Base-by-base conservation (phyloP, 2,888 invertebrate genomes). In the Dolichopus griseipennis region DNA sequence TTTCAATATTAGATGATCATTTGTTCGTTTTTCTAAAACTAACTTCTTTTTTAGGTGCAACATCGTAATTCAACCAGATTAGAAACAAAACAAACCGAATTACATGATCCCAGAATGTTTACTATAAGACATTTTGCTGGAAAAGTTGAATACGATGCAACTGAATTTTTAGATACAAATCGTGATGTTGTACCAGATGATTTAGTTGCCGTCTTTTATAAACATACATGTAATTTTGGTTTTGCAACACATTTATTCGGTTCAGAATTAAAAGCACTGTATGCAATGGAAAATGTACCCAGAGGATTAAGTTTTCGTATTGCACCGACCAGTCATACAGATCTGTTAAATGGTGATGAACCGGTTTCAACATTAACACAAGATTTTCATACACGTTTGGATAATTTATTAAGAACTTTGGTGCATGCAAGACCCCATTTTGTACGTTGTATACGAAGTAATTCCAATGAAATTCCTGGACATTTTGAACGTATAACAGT, bases 211-310 rank as follows among this genome's bases (percentile, higher is more conserved):
- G 93, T 95, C 2, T 97, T 97, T 82, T 92, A 95, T 82, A 92
- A 92, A 76, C 91, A 94, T 75, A 89, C 88, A 68, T 97, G 96
- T 82, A 95, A 93, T 79, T 97, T 97, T 81, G 96, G 96, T n/a
- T 97, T 97, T 81, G 96, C 94, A 1, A 94, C 95, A 21, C 95
- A 97, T 79, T 84, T 97, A n/a, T 97, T 97, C 79, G 93, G 95
- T 1, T 90, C 92, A 67, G 97, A 97, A 80, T 83, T 97, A 71
- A 95, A 95, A 83, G 89, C 90, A 2, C 82, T 92, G 18, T 91
- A 89, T 75, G 87, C 89, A 4, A 84, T 88, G 72, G 90, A 90
- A 74, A 89, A 87, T 66, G 90, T 88, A 67, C 92, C 90, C 18
- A 83, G 88, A 71, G 91, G 91, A 69, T 87, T 92, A 71, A 88